These are phyloP conservation scores for Philhelius pedissequus DNA, from an alignment of 2,888 invertebrate genomes.

Conservation along the genomic window DNA sequence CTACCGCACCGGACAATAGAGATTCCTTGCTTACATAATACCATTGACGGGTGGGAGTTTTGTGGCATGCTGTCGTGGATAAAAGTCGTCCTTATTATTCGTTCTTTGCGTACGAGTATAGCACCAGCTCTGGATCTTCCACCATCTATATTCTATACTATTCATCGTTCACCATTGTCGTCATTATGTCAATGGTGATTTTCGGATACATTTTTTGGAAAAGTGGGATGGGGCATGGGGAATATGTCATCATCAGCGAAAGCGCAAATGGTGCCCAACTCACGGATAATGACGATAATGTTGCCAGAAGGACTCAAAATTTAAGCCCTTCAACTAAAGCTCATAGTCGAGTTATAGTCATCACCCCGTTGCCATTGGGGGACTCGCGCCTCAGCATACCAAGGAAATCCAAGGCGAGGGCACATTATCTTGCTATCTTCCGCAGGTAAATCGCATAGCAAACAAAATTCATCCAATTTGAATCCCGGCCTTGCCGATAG, in stretches of 20 bases:
- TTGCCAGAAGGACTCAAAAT: constrained; percentile 12
- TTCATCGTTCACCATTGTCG: not conserved
- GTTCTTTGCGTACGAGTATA: no score
- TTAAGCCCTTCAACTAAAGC: constrained; percentile 17
- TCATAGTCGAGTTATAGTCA: not conserved
- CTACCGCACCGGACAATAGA: not conserved
- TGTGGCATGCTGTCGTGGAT: not conserved
- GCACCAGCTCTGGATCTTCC: not conserved
- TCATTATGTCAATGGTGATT: not conserved
- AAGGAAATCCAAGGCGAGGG: not conserved
- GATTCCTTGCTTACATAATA: constrained; percentile 26
- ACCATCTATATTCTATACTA: no score
- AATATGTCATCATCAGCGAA: not conserved
- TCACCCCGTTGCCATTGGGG: no score
- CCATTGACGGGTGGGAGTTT: constrained; percentile 22
- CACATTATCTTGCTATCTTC: constrained; percentile 34
- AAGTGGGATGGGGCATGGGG: not conserved
- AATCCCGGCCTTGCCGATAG: constrained; percentile 47
- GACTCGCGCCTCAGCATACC: not conserved
- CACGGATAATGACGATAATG: constrained; percentile 24
- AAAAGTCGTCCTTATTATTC: not conserved
- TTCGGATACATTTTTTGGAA: constrained; percentile 3
- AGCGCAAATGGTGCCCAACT: not conserved
- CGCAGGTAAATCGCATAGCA: constrained; percentile 48
- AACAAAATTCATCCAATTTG: constrained; percentile 42